phyloP scores from a whole-genome alignment of 2,797 vertebrate genomes.

The Liasis olivaceus region DNA sequence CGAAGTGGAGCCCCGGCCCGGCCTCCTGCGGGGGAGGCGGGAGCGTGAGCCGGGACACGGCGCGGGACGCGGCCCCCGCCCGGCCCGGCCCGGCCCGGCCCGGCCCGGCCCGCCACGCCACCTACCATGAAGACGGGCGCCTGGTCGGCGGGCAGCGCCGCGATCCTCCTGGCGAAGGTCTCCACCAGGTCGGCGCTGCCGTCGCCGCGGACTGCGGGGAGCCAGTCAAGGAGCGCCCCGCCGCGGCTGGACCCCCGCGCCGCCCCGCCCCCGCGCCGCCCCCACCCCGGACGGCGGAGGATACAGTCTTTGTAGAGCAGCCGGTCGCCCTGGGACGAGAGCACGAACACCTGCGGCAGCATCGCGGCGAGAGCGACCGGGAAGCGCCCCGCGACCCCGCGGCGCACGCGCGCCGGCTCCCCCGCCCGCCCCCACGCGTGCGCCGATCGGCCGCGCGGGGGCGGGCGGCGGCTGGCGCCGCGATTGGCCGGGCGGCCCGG shows the following conservation, averaged over 20 bases:
- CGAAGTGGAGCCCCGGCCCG: slow-evolving; percentile 79
- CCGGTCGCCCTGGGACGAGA: slow-evolving; percentile 88
- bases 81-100: accelerated
- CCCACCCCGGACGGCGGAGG: slow-evolving; percentile 53
- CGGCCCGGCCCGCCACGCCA: not conserved
- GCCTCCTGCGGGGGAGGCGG: slow-evolving; percentile 64
- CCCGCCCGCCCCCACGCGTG: too few species aligned
- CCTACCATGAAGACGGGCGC: slow-evolving; percentile 88
- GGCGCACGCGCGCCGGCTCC: not conserved
- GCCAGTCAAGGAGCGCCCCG: slow-evolving; percentile 41
- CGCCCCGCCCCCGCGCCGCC: too few species aligned
- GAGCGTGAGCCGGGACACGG: too few species aligned
- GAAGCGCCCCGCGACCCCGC: too few species aligned
- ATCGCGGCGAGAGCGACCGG: slow-evolving; percentile 53
- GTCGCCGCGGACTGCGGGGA: slow-evolving; percentile 80
- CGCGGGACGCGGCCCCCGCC: too few species aligned
- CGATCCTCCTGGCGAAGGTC: slow-evolving; percentile 84
- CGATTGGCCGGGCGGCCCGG: not conserved
- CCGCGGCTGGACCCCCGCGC: not conserved
- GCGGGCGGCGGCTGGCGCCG: not conserved
- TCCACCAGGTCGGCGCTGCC: slow-evolving; percentile 70
- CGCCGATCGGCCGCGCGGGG: not conserved
- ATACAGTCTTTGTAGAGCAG: slow-evolving; percentile 93
- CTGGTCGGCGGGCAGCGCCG: slow-evolving; percentile 80
- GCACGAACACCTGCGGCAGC: slow-evolving; percentile 88